A percentile compares a stretch with the other conserved stretches of the same genome.
These are phyloP conservation scores for Musca vetustissima DNA, from an alignment of 1,140 invertebrate species.

Conservation along the genomic window DNA sequence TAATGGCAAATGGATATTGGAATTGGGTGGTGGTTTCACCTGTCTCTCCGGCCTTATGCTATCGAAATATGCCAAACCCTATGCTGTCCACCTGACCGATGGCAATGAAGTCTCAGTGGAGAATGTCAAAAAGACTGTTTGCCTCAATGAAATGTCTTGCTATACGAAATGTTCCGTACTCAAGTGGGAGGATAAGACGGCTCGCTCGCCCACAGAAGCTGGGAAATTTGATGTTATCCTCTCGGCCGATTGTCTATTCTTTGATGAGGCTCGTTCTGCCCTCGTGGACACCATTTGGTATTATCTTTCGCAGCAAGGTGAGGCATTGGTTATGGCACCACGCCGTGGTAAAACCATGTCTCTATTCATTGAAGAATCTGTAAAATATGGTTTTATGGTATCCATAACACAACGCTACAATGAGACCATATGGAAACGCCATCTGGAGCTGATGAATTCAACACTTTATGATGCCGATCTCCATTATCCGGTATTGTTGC, in stretches of 20 bases:
- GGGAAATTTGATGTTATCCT: slow-evolving; percentile 69
- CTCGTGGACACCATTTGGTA: slow-evolving; percentile 71
- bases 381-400: slow-evolving; percentile 62
- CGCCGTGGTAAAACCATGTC: slow-evolving; percentile 71
- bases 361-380: slow-evolving; percentile 66
- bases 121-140: slow-evolving; percentile 69
- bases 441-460: slow-evolving; percentile 61
- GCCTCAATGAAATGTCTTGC: slow-evolving; percentile 62
- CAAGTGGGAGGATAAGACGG: slow-evolving; percentile 57
- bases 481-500: slow-evolving; percentile 68
- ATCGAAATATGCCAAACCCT: slow-evolving; percentile 67
- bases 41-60: slow-evolving; percentile 77
- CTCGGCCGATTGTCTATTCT: slow-evolving; percentile 82
- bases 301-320: slow-evolving; percentile 66
- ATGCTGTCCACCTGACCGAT: slow-evolving; percentile 70
- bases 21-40: slow-evolving; percentile 85
- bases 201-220: slow-evolving; percentile 36
- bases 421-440: slow-evolving; percentile 66
- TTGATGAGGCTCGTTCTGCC: slow-evolving; percentile 74
- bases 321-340: slow-evolving; percentile 77
- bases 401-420: slow-evolving; percentile 65
- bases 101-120: slow-evolving; percentile 77
- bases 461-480: slow-evolving; percentile 68
- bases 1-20: slow-evolving; percentile 68
- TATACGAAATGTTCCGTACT: slow-evolving; percentile 57